Conservation (phyloP, 2,113 vertebrate genomes). For the Pangasianodon hypophthalmus region DNA sequence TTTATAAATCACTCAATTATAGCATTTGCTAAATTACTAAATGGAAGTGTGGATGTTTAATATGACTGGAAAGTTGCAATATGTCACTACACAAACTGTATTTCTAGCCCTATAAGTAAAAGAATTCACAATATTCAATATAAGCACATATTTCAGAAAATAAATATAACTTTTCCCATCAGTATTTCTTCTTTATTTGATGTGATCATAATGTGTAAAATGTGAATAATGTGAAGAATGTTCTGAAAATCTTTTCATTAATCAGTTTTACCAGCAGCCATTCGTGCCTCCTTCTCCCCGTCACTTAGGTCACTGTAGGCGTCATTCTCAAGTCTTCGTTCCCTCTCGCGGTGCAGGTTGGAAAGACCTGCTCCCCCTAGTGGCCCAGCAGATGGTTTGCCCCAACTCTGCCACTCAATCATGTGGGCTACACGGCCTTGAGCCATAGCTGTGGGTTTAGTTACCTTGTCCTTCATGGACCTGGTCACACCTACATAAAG, state of each 20-base stretch:
- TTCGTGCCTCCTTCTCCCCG: conserved; percentile 95
- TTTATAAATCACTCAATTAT: too few relatives aligned
- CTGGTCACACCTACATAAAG: conserved; percentile 82
- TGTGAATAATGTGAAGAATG: not conserved
- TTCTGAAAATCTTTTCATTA: not conserved
- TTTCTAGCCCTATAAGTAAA: not conserved
- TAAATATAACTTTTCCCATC: not conserved
- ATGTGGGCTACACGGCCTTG: conserved; percentile 95
- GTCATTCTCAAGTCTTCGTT: conserved; percentile 86
- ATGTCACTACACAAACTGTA: not conserved
- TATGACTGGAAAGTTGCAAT: too few relatives aligned
- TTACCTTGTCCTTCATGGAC: conserved; percentile 98
- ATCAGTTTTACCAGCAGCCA: conserved; percentile 84
- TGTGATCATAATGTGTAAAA: not conserved
- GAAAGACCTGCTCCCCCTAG: conserved; percentile 66
- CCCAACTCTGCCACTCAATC: conserved; percentile 99
- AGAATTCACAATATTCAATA: not conserved
- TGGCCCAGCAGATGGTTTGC: conserved; percentile 75
- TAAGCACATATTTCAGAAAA: too few relatives aligned
- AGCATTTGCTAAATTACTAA: too few relatives aligned
- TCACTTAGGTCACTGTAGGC: conserved; percentile 96
- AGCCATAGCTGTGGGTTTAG: conserved; percentile 97
- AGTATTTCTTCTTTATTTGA: not conserved
- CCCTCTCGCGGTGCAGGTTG: conserved; percentile 84
- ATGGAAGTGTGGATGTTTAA: too few relatives aligned